Conservation (phyloP, 2,888 invertebrate species). For the Chironomus tentans region DNA sequence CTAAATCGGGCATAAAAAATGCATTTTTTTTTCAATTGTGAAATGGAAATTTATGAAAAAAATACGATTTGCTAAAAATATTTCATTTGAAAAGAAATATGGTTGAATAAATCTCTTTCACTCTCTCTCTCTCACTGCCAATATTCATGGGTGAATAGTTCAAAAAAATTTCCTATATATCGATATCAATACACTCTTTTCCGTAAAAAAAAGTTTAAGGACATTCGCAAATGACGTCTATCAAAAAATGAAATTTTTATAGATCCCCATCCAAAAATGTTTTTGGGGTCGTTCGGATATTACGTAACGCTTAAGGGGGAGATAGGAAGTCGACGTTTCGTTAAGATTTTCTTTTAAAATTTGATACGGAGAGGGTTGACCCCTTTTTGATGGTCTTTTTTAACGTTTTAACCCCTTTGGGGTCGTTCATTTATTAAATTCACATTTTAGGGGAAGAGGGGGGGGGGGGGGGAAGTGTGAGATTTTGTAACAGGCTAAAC, state of each 20-base stretch:
- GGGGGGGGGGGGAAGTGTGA: too few species aligned
- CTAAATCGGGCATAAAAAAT: slow-evolving; percentile 24
- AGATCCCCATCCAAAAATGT: too few species aligned
- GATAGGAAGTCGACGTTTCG: too few species aligned
- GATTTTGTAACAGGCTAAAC: too few species aligned
- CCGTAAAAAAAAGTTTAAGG: neutral
- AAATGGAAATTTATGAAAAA: slow-evolving; percentile 24
- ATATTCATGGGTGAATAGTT: neutral
- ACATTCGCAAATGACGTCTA: neutral
- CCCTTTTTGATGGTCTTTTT: too few species aligned
- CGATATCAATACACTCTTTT: neutral
- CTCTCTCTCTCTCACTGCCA: neutral
- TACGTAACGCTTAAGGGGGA: too few species aligned
- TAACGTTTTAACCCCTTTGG: too few species aligned
- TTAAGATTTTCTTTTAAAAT: too few species aligned
- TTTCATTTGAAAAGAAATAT: slow-evolving; percentile 16
- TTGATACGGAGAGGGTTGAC: too few species aligned
- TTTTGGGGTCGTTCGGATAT: too few species aligned
- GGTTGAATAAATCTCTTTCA: slow-evolving; percentile 15
- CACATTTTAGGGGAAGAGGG: too few species aligned
- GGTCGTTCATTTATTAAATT: too few species aligned
- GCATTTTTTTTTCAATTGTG: slow-evolving; percentile 2
- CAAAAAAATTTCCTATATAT: neutral
- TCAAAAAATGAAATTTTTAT: neutral
- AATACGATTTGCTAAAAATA: neutral